Evolutionary conservation across 2,113 vertebrate species (phyloP).

Genomic region (Eidolon helvum): DNA sequence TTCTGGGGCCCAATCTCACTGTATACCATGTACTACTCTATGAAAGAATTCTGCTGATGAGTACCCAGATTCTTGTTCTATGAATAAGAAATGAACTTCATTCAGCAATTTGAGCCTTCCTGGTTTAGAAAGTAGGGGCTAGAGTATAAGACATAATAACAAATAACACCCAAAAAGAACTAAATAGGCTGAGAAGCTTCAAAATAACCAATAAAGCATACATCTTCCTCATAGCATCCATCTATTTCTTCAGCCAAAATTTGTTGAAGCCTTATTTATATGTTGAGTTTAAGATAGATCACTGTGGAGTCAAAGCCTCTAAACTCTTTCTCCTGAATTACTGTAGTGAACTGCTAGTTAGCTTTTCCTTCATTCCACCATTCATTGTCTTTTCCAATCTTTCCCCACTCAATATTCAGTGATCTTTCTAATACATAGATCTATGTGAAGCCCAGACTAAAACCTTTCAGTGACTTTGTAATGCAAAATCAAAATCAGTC

Average conservation of each 20-base stretch:
- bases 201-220: neutral
- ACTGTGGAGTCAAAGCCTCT: neutral
- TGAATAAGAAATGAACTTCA: neutral
- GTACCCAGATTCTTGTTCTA: neutral
- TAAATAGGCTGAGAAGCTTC: neutral
- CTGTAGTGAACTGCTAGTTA: neutral
- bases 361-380: neutral
- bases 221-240: neutral
- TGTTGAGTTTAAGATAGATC: neutral
- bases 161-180: neutral
- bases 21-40: neutral
- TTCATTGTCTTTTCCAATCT: neutral
- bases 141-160: neutral
- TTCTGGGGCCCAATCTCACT: neutral
- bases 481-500: neutral
- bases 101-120: neutral
- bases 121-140: neutral
- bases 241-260: neutral
- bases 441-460: neutral
- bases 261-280: neutral
- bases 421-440: neutral
- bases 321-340: neutral
- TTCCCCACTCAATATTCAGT: neutral
- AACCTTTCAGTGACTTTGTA: neutral
- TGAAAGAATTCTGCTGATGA: neutral